Conservation (phyloP, 2,888 invertebrate species). For the Stomorhina lunata region DNA sequence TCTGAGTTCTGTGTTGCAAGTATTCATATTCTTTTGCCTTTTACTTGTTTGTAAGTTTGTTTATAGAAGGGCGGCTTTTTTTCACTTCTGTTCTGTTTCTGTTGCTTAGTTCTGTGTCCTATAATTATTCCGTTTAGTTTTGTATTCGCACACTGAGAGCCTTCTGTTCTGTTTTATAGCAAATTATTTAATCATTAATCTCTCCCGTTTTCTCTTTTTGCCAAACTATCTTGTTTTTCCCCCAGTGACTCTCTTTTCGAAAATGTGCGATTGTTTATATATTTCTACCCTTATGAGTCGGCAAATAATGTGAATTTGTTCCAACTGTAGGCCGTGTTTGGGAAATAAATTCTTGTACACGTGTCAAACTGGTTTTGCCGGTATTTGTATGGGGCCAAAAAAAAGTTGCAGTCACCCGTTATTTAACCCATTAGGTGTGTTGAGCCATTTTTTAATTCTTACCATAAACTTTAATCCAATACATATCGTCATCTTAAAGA, state of each 20-base stretch:
- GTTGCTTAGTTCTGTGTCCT: conserved; percentile 32
- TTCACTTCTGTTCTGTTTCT: conserved; percentile 15
- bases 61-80: conserved; percentile 60
- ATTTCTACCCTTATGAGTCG: conserved; percentile 25
- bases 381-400: conserved; percentile 28
- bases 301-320: conserved; percentile 22
- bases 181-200: background rate
- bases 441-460: no score
- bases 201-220: background rate
- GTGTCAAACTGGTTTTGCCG: conserved; percentile 52
- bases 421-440: conserved; percentile 35
- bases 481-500: no score
- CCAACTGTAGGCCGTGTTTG: conserved; percentile 9
- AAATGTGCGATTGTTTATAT: background rate
- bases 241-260: no score
- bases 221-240: conserved; percentile 21
- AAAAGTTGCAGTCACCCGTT: conserved; percentile 29
- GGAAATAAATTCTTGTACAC: conserved; percentile 52
- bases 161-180: conserved; percentile 11
- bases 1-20: conserved; percentile 31
- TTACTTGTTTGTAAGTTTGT: conserved; percentile 56
- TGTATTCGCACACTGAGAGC: background rate
- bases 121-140: conserved; percentile 19
- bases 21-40: conserved; percentile 35
- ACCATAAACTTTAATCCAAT: no score